These are phyloP conservation scores for Poeciliopsis retropinna DNA, from an alignment of 2,113 vertebrate species.

Conservation along the genomic window DNA sequence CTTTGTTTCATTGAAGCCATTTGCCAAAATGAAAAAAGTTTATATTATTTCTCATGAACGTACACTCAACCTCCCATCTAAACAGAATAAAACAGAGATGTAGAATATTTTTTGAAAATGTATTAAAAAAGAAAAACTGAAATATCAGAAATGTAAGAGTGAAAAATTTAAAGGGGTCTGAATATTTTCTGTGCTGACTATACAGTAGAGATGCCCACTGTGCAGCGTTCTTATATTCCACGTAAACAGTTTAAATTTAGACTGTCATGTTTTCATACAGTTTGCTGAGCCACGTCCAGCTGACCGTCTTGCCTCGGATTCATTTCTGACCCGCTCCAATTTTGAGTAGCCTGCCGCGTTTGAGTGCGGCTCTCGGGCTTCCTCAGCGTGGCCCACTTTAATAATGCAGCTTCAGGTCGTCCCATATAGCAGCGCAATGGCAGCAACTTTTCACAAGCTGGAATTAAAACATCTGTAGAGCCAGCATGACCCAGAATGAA, in stretches of 20 bases:
- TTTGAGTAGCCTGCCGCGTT: constrained; percentile 33
- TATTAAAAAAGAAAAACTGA: too few species aligned
- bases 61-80: too few species aligned
- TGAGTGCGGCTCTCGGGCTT: constrained; percentile 45
- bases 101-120: too few species aligned
- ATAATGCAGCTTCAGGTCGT: constrained; percentile 54
- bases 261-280: background rate
- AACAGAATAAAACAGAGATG: too few species aligned
- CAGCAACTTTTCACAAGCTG: constrained; percentile 21
- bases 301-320: constrained; percentile 2
- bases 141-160: too few species aligned
- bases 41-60: too few species aligned
- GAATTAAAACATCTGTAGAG: constrained; percentile 25
- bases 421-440: constrained; percentile 53
- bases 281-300: constrained; percentile 49
- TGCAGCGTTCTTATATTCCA: constrained; percentile 12
- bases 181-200: background rate
- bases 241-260: constrained; percentile 20
- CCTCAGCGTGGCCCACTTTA: constrained; percentile 60
- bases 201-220: constrained; percentile 33
- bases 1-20: too few species aligned
- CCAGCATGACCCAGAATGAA: constrained; percentile 29
- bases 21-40: too few species aligned
- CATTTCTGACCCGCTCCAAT: constrained; percentile 31
- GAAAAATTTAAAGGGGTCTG: too few species aligned